These are phyloP conservation scores for Erythrocebus patas DNA, from an alignment of 2,113 vertebrate genomes.

Conservation along the genomic window DNA sequence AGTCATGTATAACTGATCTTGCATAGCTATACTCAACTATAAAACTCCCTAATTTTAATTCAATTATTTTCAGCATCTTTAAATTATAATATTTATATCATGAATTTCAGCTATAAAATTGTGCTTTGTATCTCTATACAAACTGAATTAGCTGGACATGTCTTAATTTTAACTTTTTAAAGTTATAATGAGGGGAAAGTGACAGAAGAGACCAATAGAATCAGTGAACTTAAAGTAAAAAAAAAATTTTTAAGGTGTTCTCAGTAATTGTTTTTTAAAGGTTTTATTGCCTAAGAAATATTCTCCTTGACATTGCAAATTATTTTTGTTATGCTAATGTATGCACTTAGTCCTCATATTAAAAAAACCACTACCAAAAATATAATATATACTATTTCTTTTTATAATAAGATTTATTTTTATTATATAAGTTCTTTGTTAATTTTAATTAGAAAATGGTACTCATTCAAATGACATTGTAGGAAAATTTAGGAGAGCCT, in stretches of 20 bases:
- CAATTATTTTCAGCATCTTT: neutral
- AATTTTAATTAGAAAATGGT: neutral
- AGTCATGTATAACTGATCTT: neutral
- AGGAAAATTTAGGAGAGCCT: neutral
- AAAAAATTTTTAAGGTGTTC: neutral
- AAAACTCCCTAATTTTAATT: neutral
- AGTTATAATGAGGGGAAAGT: neutral
- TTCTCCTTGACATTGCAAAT: neutral
- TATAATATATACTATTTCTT: neutral
- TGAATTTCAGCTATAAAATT: neutral
- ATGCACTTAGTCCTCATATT: neutral
- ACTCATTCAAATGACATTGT: neutral
- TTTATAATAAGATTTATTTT: neutral
- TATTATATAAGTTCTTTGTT: neutral
- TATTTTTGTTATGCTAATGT: constrained; percentile 7
- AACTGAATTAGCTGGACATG: neutral
- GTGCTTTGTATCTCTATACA: neutral
- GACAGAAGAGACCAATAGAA: neutral
- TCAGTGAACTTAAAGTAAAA: neutral
- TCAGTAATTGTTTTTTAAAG: neutral
- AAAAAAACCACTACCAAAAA: neutral
- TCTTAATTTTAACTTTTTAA: neutral
- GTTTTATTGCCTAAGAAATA: neutral
- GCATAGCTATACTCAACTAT: neutral
- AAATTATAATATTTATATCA: neutral